Conservation (phyloP, 2,797 vertebrate genomes). For the Astyanax mexicanus region DNA sequence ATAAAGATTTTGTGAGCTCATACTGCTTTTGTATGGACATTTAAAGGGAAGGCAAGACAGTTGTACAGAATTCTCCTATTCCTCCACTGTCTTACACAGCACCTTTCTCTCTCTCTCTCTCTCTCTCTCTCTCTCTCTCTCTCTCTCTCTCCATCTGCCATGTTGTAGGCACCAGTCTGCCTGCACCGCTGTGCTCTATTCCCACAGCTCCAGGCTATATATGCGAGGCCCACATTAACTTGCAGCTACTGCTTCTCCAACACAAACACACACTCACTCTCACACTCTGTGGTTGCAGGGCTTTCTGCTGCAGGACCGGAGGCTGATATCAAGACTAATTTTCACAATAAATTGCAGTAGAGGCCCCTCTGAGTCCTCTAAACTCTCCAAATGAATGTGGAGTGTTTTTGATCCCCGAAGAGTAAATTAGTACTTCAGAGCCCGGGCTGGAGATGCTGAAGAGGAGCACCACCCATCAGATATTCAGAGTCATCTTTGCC, state of each 20-base stretch:
- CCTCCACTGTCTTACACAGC: too few relatives aligned
- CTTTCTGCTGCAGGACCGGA: neutral
- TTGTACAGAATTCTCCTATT: too few relatives aligned
- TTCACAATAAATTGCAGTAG: constrained; percentile 13
- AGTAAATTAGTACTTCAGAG: neutral
- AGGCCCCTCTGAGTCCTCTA: neutral
- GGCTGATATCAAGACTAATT: neutral
- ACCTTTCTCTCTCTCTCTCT: neutral
- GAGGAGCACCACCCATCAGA: neutral
- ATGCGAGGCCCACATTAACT: constrained; percentile 46
- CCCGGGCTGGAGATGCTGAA: neutral
- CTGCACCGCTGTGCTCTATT: constrained; percentile 60
- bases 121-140: neutral
- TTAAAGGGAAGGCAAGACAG: too few relatives aligned
- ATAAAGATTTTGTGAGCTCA: too few relatives aligned
- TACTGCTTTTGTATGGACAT: too few relatives aligned
- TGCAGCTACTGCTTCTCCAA: neutral
- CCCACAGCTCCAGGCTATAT: constrained; percentile 56
- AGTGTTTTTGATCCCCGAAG: neutral
- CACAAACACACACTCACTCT: neutral
- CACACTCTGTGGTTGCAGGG: neutral
- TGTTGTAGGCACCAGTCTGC: constrained; percentile 66
- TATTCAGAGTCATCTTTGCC: neutral
- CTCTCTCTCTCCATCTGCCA: constrained; percentile 66
- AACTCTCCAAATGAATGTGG: neutral